phyloP scores from a whole-genome alignment of 1,140 invertebrate species.

The Nilaparvata lugens region DNA sequence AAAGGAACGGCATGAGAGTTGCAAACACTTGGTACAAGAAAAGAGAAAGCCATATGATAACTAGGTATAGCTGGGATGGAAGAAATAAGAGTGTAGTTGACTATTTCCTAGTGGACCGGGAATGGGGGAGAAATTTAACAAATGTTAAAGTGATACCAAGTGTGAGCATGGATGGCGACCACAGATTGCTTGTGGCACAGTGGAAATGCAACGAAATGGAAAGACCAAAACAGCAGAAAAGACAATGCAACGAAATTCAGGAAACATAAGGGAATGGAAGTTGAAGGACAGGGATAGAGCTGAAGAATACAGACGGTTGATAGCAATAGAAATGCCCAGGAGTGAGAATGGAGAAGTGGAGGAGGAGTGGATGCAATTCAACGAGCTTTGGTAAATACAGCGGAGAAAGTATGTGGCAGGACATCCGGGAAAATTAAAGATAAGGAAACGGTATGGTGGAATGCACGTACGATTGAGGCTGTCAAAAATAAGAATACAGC shows the following conservation, averaged over 20 bases:
- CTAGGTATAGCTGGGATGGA: constrained; percentile 1
- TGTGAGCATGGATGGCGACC: background rate
- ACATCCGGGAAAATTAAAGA: background rate
- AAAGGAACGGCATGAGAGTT: background rate
- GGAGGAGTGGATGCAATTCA: background rate
- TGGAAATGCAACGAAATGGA: background rate
- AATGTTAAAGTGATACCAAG: too few species aligned
- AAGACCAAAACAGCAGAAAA: background rate
- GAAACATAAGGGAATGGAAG: background rate
- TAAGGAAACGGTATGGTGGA: background rate
- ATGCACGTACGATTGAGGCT: background rate
- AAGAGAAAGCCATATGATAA: background rate
- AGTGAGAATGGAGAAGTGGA: background rate
- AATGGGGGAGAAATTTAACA: background rate
- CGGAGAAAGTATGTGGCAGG: too few species aligned
- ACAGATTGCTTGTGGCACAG: background rate
- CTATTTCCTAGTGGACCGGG: background rate
- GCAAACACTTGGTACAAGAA: background rate
- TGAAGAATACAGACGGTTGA: background rate
- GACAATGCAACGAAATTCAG: too few species aligned
- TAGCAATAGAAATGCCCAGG: background rate
- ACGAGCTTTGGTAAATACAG: background rate
- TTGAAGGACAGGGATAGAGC: background rate
- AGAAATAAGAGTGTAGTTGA: background rate
- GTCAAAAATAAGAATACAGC: background rate